Percentiles rank a stretch among this genome's conserved stretches.
phyloP scores from a whole-genome alignment of 2,113 vertebrate species.

The Sapayoa aenigma region DNA sequence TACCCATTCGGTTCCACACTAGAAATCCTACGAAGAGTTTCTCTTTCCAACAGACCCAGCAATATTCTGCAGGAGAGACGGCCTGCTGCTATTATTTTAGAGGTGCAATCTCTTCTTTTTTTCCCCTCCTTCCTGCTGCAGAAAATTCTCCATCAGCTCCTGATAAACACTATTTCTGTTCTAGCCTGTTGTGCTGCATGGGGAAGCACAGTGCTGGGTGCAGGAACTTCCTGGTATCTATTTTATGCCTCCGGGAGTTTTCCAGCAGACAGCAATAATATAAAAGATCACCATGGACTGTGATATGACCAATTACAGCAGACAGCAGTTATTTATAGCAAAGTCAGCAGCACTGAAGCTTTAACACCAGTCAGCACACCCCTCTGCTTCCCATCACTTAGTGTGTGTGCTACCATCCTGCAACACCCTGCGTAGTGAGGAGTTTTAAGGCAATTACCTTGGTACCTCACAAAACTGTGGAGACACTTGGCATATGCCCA shows the following conservation, averaged over 20 bases:
- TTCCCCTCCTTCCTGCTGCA: neutral
- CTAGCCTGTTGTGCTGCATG: constrained; percentile 5
- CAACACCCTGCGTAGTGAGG: neutral
- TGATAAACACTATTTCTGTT: constrained; percentile 23
- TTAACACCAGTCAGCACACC: constrained; percentile 26
- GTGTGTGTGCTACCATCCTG: neutral
- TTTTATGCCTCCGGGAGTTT: constrained; percentile 45
- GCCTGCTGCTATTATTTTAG: constrained; percentile 40
- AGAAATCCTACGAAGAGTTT: neutral
- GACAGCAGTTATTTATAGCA: constrained; percentile 59
- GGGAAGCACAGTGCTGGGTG: constrained; percentile 9
- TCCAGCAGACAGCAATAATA: constrained; percentile 56
- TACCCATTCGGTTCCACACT: neutral
- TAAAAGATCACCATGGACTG: constrained; percentile 29
- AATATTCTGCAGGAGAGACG: constrained; percentile 10
- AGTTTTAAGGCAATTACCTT: constrained; percentile 4
- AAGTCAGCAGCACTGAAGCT: constrained; percentile 32
- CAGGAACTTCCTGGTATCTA: constrained; percentile 42
- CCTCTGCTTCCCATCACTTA: constrained; percentile 11
- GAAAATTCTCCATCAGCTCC: constrained; percentile 34
- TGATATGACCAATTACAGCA: constrained; percentile 57
- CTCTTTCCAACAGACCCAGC: constrained; percentile 7
- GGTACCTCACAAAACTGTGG: neutral
- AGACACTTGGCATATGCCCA: neutral
- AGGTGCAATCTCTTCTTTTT: neutral